phyloP scores from a whole-genome alignment of 1,140 invertebrate genomes.

The Orchestia grillus region DNA sequence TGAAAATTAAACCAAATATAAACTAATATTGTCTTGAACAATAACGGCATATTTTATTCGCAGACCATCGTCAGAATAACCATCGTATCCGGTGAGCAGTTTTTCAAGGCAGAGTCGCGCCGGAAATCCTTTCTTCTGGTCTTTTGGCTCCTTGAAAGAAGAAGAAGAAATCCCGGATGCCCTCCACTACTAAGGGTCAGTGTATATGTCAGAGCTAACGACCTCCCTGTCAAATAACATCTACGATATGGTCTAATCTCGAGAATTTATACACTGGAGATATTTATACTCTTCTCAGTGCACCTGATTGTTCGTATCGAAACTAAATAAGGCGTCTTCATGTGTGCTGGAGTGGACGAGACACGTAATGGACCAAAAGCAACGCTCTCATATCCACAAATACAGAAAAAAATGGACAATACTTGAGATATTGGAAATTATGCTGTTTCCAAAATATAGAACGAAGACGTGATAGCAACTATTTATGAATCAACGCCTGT shows the following conservation, averaged over 20 bases:
- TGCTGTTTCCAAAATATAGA: no score
- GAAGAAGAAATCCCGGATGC: slow-evolving; percentile 17
- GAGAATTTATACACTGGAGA: slow-evolving; percentile 34
- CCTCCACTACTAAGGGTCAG: slow-evolving; percentile 38
- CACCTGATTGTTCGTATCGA: slow-evolving; percentile 54
- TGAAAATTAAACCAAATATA: background rate
- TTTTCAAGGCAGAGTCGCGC: background rate
- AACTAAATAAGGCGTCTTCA: slow-evolving; percentile 29
- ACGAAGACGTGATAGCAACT: no score
- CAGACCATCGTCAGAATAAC: background rate
- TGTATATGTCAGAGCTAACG: slow-evolving; percentile 54
- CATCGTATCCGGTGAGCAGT: background rate
- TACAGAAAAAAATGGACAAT: background rate
- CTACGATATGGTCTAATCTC: slow-evolving; percentile 51
- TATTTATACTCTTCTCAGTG: slow-evolving; percentile 35
- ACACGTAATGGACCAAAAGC: background rate
- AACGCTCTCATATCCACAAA: background rate
- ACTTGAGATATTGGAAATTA: background rate
- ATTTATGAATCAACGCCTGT: no score
- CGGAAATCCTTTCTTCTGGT: slow-evolving; percentile 33
- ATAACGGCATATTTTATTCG: background rate
- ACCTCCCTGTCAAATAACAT: slow-evolving; percentile 50
- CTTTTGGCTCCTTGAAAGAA: background rate
- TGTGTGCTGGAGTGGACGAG: background rate
- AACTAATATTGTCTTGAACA: background rate